A percentile compares a stretch with the other conserved stretches of the same genome.
Evolutionary conservation across 2,113 vertebrate genomes (phyloP).

Genomic region (Platycercus adscitus): DNA sequence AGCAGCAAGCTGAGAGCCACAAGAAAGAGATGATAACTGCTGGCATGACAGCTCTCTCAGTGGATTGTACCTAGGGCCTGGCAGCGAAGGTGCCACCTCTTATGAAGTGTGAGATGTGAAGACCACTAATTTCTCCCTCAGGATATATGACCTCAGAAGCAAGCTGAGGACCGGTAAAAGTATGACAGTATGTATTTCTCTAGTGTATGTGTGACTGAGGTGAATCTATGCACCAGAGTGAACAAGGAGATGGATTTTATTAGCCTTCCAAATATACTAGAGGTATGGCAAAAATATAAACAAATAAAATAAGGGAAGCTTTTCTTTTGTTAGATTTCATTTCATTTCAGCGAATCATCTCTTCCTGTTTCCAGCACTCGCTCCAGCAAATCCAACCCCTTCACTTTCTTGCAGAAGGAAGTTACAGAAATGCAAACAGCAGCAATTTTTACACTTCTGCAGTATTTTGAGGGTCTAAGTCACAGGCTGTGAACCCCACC

Average conservation of each 20-base stretch:
- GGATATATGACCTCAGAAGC: not conserved
- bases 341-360: not conserved
- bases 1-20: not conserved
- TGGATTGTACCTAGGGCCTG: not conserved
- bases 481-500: not conserved
- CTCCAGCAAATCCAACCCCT: not conserved
- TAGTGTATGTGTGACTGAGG: not conserved
- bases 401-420: not conserved
- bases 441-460: not conserved
- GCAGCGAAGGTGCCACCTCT: not conserved
- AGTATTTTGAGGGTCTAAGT: not conserved
- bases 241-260: not conserved
- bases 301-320: not conserved
- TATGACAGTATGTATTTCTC: not conserved
- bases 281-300: not conserved
- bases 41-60: not conserved
- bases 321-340: not conserved
- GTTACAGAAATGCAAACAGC: not conserved
- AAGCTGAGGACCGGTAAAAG: constrained; percentile 3
- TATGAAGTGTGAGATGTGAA: not conserved
- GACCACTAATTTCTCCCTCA: not conserved
- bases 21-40: not conserved
- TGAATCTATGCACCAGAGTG: not conserved
- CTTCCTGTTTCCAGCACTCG: not conserved
- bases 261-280: not conserved